Base-by-base conservation (phyloP, 2,113 vertebrate species). In the Pseudopodoces humilis region DNA sequence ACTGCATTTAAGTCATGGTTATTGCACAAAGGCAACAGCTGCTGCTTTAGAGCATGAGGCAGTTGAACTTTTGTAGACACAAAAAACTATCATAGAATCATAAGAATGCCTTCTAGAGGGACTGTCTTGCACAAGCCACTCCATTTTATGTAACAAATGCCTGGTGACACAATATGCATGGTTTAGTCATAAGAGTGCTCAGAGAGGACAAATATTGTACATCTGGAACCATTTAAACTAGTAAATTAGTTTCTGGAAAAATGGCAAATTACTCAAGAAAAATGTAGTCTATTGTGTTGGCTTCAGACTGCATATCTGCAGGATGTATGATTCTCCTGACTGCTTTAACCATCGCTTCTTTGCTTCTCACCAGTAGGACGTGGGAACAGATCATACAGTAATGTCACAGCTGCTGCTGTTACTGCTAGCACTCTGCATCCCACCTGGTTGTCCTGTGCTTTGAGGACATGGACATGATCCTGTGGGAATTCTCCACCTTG, bases 201-300 rank as follows among this genome's bases (percentile, higher is more conserved):
- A 6, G 60, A 94, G 81, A 88, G 72, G 64, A 68, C 84, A 94
- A 69, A 75, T 64, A 56, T 0, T 70, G 67, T 49, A 53, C 88
- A 93, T 91, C 85, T 97, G 92, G 91, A 88, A 91, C 39, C 50
- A 44, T 88, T 92, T 94, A 75, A 88, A 84, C 27, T 41, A 87
- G 58, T 71, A 78, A 39, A 89, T 90, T 83, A 80, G 80, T 79
- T 96, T 93, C 83, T 96, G 93, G 91, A 67, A 94, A 80, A 93
- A 90, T 1, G 9, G 64, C 39, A 76, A 43, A 79, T 89, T 82
- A 82, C 41, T 90, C n/a, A 28, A 86, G 85, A 69, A 95, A 62
- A 93, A 86, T 68, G 15, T 19, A 77, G 63, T 55, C 67, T 43
- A 74, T 90, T 95, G 67, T 90, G 30, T 50, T 89, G 31, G 60